Base-by-base conservation (phyloP, 2,797 vertebrate genomes). In the Sebastiscus tertius region DNA sequence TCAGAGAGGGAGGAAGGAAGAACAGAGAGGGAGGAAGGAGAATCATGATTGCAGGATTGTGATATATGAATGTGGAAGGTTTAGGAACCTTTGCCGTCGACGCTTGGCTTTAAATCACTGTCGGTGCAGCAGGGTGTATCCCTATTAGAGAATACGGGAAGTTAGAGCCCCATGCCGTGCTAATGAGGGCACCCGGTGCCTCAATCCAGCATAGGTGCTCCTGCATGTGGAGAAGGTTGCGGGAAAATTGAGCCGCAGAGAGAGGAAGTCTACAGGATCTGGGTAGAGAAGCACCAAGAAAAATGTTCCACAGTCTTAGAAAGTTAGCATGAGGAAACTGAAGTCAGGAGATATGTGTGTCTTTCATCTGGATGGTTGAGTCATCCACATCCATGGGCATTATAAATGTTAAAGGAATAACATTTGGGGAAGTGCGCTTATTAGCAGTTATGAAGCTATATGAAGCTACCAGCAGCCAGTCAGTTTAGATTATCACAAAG, bases 161-260 rank as follows among this genome's bases (percentile, higher is more conserved):
- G 52, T 58, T n/a, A 68, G 18, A 62, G 76, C 46, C 34, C 46
- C 87, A 84, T 67, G 89, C 90, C 88, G 91, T 88, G 92, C 39
- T 93, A 90, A 94, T 92, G 78, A 90, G 61, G 62, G 56, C 49
- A 27, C 81, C 69, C 36, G 14, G 72, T 79, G 80, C 79, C 80
- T 79, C 10, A 42, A 26, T 65, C 54, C 88, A 87, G 89, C 87
- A 73, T 81, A 89, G 46, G 31, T 67, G 77, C 74, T 65, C 70
- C 69, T 42, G 24, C 79, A 62, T 77, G 88, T 7, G 8, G 75
- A 66, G 79, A 71, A 60, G 79, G 68, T 36, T 83, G 85, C 27
- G 80, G 83, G 90, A 93, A 93, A 90, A 71, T 49, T 22, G 69
- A 83, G 80, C 65, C 31, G 16, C 6, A 42, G 72, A 63, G n/a